Evolutionary conservation across 2,113 vertebrate genomes (phyloP).

Genomic region (Alces alces): DNA sequence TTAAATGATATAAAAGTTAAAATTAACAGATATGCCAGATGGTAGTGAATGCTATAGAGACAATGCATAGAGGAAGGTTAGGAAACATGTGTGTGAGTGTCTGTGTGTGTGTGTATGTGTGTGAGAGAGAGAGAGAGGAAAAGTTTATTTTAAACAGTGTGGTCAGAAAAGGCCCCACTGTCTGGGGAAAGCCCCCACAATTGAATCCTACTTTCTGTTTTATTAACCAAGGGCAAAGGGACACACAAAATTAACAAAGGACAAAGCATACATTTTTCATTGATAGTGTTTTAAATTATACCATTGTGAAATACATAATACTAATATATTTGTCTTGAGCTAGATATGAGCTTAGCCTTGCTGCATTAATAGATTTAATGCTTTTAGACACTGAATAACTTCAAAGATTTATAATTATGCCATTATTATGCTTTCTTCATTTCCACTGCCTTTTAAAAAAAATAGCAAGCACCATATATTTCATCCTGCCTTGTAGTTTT

Average conservation of each 20-base stretch:
- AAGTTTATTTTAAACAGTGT: background rate
- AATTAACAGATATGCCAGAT: background rate
- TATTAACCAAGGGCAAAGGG: background rate
- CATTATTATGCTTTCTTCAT: background rate
- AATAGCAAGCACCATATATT: conserved; percentile 48
- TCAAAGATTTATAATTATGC: conserved; percentile 57
- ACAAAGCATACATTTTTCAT: background rate
- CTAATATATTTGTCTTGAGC: conserved; percentile 58
- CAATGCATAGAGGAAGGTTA: background rate
- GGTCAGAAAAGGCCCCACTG: background rate
- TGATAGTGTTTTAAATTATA: conserved; percentile 8
- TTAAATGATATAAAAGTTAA: background rate
- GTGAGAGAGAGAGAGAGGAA: background rate
- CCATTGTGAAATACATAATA: conserved; percentile 13
- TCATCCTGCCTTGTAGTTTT: conserved; percentile 59
- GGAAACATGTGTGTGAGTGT: background rate
- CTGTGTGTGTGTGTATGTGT: background rate
- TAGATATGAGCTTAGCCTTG: conserved; percentile 25
- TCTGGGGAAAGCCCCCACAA: background rate
- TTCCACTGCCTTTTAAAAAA: conserved; percentile 55
- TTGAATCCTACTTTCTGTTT: conserved; percentile 4
- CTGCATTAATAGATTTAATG: conserved; percentile 53
- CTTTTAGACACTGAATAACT: conserved; percentile 44
- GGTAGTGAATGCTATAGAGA: background rate
- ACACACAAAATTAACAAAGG: background rate